Percentiles rank a stretch among this genome's conserved stretches.
These are phyloP conservation scores for Drosophila flavopinicola DNA, from an alignment of 2,888 invertebrate species.

Conservation along the genomic window DNA sequence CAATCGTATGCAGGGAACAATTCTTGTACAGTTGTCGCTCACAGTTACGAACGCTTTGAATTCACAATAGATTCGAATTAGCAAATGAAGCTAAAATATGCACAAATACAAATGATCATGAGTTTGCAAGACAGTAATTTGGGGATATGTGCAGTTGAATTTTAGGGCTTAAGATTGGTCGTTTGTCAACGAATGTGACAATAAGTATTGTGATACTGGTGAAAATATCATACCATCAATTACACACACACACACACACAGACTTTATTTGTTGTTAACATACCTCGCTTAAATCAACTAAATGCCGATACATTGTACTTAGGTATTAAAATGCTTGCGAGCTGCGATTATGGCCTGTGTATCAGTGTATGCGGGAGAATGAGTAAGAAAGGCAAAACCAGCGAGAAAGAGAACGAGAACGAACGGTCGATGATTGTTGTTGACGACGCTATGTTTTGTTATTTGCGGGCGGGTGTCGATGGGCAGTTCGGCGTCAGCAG, in stretches of 20 bases:
- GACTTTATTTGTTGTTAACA: no score
- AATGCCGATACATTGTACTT: conserved; percentile 60
- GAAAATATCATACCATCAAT: no score
- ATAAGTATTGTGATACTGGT: no score
- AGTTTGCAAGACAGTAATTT: no score
- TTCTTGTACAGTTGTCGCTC: background rate
- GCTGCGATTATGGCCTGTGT: conserved; percentile 14
- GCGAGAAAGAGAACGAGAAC: conserved; percentile 8
- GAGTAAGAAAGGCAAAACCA: conserved; percentile 8
- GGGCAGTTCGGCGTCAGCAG: conserved; percentile 31
- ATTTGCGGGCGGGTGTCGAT: conserved; percentile 74
- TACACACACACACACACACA: no score
- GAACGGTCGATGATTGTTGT: conserved; percentile 38
- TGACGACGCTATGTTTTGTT: conserved; percentile 62
- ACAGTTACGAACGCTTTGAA: background rate
- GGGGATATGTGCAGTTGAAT: no score
- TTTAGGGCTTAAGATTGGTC: no score
- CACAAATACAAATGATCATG: no score
- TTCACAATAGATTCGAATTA: background rate
- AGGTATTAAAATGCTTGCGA: conserved; percentile 16
- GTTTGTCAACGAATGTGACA: no score
- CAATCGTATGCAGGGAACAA: no score
- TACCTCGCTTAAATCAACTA: no score
- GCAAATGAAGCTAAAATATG: no score
- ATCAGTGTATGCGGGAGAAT: conserved; percentile 31